phyloP scores from a whole-genome alignment of 2,797 vertebrate genomes.

The Anguilla anguilla region DNA sequence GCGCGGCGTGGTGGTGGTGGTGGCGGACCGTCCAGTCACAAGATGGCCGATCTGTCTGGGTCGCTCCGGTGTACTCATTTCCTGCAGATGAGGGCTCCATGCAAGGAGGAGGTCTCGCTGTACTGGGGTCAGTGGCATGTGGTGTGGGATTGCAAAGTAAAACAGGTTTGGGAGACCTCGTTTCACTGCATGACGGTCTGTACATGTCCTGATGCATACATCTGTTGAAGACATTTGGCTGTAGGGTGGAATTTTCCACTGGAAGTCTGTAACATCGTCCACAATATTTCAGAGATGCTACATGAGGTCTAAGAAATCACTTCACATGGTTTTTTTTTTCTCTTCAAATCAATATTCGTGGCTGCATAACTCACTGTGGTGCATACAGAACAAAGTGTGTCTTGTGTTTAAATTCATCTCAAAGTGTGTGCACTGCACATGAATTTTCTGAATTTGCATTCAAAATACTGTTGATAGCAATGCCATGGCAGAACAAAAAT shows the following conservation, averaged over 20 bases:
- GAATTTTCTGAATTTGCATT: neutral
- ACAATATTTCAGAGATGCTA: neutral
- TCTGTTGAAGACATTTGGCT: neutral
- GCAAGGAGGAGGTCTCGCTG: neutral
- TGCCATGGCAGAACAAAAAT: neutral
- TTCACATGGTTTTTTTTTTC: neutral
- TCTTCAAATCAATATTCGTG: too few relatives aligned
- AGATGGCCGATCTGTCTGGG: slow-evolving; percentile 28
- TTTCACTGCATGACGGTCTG: neutral
- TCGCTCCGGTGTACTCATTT: slow-evolving; percentile 13
- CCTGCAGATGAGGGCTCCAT: slow-evolving; percentile 32
- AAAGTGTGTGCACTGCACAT: neutral
- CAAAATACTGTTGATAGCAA: neutral
- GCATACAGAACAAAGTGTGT: too few relatives aligned
- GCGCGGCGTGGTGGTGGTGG: neutral
- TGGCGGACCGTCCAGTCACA: slow-evolving; percentile 24
- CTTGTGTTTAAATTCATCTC: neutral
- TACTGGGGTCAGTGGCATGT: neutral
- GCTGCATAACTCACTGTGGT: too few relatives aligned
- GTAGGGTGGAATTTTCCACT: neutral
- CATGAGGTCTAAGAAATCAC: neutral
- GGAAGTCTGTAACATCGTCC: neutral
- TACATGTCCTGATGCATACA: neutral
- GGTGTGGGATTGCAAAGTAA: neutral
- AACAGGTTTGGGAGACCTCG: neutral